phyloP scores from a whole-genome alignment of 2,888 invertebrate species.

The Pseudanteris insignis region DNA sequence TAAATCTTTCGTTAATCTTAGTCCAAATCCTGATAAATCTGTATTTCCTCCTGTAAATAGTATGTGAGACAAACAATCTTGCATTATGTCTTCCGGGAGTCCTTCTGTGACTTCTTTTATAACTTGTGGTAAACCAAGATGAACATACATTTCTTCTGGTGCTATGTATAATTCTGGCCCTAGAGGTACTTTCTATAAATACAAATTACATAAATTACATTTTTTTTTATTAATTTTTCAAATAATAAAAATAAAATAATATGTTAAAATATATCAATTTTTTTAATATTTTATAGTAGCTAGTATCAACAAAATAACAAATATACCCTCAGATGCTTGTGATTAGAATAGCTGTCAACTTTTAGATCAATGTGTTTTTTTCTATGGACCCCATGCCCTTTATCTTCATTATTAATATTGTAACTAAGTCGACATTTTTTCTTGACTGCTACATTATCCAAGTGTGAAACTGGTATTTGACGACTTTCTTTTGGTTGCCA shows the following conservation, averaged over 20 bases:
- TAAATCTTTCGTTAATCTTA: constrained; percentile 63
- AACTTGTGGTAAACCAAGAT: constrained; percentile 62
- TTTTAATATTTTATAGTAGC: too few species aligned
- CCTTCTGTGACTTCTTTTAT: constrained; percentile 63
- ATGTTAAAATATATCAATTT: too few species aligned
- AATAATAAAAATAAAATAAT: too few species aligned
- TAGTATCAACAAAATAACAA: too few species aligned
- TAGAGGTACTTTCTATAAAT: constrained; percentile 59
- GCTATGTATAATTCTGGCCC: constrained; percentile 65
- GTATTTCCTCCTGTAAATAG: constrained; percentile 66
- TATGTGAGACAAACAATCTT: constrained; percentile 65
- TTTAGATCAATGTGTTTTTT: constrained; percentile 60
- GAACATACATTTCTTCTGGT: constrained; percentile 66
- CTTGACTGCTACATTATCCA: constrained; percentile 64
- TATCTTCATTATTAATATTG: constrained; percentile 62
- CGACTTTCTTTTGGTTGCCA: constrained; percentile 63
- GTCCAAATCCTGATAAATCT: constrained; percentile 63
- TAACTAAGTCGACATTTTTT: constrained; percentile 64
- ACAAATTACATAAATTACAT: not conserved
- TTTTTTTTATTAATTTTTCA: too few species aligned
- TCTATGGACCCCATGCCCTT: constrained; percentile 50
- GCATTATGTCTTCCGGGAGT: constrained; percentile 58
- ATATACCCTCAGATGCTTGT: constrained; percentile 61
- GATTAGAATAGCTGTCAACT: constrained; percentile 60
- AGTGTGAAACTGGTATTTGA: constrained; percentile 63